Percentiles rank a stretch among this genome's conserved stretches.
Evolutionary conservation across 1,140 invertebrate species (phyloP).

Genomic region (Drosophila leontia): DNA sequence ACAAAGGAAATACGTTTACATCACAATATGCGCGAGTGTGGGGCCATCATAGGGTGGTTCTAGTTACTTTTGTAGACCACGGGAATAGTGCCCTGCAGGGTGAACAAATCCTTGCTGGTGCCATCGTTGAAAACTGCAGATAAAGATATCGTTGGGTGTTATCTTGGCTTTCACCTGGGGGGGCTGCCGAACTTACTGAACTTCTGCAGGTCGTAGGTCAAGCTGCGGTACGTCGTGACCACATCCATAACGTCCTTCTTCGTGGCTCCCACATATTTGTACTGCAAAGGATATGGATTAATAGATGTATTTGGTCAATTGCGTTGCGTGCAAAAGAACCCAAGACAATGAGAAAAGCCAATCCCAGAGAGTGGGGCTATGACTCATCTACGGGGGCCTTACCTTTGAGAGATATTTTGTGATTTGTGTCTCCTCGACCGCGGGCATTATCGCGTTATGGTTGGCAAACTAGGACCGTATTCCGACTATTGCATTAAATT

Average conservation of each 20-base stretch:
- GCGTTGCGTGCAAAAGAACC: constrained; percentile 48
- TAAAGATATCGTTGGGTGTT: neutral
- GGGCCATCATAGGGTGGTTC: neutral
- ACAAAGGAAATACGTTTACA: constrained; percentile 11
- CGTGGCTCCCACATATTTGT: constrained; percentile 79
- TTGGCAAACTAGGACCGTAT: neutral
- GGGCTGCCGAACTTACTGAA: constrained; percentile 59
- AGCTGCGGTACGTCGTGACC: constrained; percentile 68
- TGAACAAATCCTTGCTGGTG: constrained; percentile 91
- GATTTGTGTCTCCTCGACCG: constrained; percentile 73
- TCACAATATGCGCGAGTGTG: neutral
- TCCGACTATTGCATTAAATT: constrained; percentile 1
- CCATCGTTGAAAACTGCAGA: constrained; percentile 96
- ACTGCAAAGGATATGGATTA: constrained; percentile 49
- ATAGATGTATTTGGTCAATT: constrained; percentile 6
- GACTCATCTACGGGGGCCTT: constrained; percentile 52
- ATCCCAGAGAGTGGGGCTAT: constrained; percentile 39
- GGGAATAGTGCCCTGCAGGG: constrained; percentile 96
- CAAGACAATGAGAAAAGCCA: constrained; percentile 2
- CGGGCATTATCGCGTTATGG: constrained; percentile 55
- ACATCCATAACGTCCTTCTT: constrained; percentile 81
- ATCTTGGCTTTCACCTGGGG: neutral
- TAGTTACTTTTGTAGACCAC: constrained; percentile 93
- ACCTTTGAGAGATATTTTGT: constrained; percentile 78
- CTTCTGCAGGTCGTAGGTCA: constrained; percentile 72